Evolutionary conservation across 2,888 invertebrate genomes (phyloP), one percentile per base, ranked within the genome.

Genomic region (Cistogaster globosa): DNA sequence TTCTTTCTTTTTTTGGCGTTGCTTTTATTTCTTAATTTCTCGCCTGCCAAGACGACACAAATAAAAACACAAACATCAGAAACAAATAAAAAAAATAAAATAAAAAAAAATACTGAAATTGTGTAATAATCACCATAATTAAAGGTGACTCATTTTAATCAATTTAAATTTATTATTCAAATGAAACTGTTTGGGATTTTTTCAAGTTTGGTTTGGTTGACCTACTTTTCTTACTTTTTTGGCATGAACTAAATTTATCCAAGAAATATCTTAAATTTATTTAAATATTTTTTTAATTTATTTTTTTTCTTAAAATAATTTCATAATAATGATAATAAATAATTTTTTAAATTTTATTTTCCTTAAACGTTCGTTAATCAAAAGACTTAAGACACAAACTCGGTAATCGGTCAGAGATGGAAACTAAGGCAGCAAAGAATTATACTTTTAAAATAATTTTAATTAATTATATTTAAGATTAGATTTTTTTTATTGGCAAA

Each of bases 331-430:
- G 5, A 6, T 14, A n/a, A 16, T n/a, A n/a, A 7, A n/a, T 42
- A 12, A 12, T 11, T 12, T 12, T 12, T 42, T 3, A 12, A 42
- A 11, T 6, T 12, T 42, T 12, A 42, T 42, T 42, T 7, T 42
- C 12, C 12, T 42, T 12, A 42, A 42, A 42, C 11, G 3, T 3
- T 62, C 57, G 3, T 3, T 62, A 58, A 67, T 68, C 72, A 38
- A 69, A 74, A 74, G 69, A 83, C 67, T 78, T 74, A 78, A 74
- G 68, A 67, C 42, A 63, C 48, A 63, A 72, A 20, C 65, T 48
- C 57, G 45, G 14, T 36, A 4, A 2, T 26, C 26, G 11, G 48
- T 16, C 14, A 45, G 48, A 65, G 18, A 45, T 26, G 16, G 26
- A 16, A 7, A 16, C 51, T 18, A 32, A 32, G 0, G 8, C 32